Percentiles rank a stretch among this genome's conserved stretches.
phyloP scores from a whole-genome alignment of 1,140 invertebrate species.

The Eriosoma lanigerum region DNA sequence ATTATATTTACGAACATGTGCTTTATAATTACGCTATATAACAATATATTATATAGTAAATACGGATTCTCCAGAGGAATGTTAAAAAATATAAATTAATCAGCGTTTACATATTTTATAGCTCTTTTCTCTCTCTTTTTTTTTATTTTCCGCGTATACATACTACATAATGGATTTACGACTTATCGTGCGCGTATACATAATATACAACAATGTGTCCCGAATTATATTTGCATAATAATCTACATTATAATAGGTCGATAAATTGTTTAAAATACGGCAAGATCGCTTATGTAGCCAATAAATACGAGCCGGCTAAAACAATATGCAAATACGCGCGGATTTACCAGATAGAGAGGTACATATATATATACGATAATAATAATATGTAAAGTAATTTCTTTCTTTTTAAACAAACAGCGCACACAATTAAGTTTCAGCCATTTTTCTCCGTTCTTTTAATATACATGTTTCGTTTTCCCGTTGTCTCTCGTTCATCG shows the following conservation, averaged over 20 bases:
- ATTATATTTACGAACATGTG: too few species aligned
- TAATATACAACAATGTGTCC: conserved; percentile 3
- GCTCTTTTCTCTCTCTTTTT: background rate
- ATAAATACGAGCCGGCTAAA: conserved; percentile 28
- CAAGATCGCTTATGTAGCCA: background rate
- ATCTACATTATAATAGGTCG: conserved; percentile 1
- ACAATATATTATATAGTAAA: too few species aligned
- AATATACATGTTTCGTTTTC: conserved; percentile 3
- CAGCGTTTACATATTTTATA: too few species aligned
- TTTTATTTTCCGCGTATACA: background rate
- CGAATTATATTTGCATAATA: conserved; percentile 32
- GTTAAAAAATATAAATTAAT: too few species aligned
- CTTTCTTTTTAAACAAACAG: conserved; percentile 3
- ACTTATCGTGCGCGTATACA: background rate
- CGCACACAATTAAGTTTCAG: background rate
- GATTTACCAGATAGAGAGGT: background rate
- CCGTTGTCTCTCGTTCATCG: background rate
- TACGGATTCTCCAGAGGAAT: too few species aligned
- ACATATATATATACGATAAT: too few species aligned
- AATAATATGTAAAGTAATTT: background rate
- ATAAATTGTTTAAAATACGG: conserved; percentile 29
- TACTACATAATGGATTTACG: conserved; percentile 1
- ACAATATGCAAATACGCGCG: conserved; percentile 24
- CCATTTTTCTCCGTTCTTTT: background rate
- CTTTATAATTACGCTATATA: too few species aligned